phyloP scores from a whole-genome alignment of 2,113 vertebrate genomes.

The Melanerpes aurifrons region DNA sequence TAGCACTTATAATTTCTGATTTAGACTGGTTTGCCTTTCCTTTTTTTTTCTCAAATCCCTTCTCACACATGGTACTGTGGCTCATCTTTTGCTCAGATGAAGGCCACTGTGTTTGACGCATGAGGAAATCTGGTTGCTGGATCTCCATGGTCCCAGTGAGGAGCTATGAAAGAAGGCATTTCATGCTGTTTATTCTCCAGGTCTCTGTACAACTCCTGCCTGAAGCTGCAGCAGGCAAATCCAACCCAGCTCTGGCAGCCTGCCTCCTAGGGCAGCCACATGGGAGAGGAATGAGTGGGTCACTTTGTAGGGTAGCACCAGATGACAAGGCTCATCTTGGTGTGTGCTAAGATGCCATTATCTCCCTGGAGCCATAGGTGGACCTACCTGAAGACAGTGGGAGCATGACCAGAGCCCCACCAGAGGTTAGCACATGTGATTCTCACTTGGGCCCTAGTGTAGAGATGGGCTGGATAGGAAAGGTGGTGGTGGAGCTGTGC shows the following conservation, averaged over 20 bases:
- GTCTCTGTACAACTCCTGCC: neutral
- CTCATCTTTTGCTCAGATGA: neutral
- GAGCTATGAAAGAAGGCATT: neutral
- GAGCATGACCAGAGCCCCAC: neutral
- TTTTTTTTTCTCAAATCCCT: neutral
- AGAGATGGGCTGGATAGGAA: neutral
- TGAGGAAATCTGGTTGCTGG: neutral
- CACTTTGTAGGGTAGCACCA: neutral
- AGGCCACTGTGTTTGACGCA: neutral
- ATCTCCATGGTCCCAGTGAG: neutral
- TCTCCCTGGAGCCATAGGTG: neutral
- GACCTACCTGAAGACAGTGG: neutral
- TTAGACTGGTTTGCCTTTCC: neutral
- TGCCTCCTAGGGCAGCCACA: neutral
- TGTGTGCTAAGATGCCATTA: neutral
- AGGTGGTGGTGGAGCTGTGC: neutral
- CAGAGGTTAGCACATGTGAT: neutral
- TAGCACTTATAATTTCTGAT: neutral
- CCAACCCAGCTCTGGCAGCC: accelerated
- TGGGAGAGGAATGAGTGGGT: neutral
- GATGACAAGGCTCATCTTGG: neutral
- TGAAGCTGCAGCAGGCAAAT: neutral
- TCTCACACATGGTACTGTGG: neutral
- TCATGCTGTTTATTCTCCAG: neutral
- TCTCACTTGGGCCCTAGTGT: neutral